These are phyloP conservation scores for Bellardia bayeri DNA, from an alignment of 2,888 invertebrate genomes.

Conservation along the genomic window DNA sequence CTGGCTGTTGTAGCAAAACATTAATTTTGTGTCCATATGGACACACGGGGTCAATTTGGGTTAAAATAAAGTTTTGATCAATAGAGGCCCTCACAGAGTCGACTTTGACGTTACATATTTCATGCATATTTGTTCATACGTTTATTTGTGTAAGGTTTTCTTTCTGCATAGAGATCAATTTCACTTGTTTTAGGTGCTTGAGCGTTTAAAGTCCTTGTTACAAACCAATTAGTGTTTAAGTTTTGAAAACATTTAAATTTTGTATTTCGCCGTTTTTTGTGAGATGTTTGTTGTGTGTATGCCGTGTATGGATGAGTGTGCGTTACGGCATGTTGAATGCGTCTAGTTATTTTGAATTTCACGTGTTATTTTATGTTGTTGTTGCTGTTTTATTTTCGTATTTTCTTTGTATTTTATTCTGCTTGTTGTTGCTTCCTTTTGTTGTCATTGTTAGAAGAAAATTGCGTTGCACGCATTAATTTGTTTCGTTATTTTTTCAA, in stretches of 20 bases:
- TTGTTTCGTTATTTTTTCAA: conserved; percentile 21
- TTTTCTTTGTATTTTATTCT: neutral
- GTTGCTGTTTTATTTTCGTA: neutral
- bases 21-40: no score
- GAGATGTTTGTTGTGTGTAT: neutral
- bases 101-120: neutral
- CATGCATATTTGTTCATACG: neutral
- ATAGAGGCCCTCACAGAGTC: neutral
- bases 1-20: no score
- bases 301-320: neutral
- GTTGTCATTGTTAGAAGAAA: conserved; percentile 47
- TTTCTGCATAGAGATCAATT: conserved; percentile 29
- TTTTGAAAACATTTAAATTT: conserved; percentile 44
- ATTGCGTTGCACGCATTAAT: conserved; percentile 60
- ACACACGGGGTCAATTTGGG: no score
- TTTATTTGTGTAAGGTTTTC: neutral
- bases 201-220: conserved; percentile 42
- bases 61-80: no score
- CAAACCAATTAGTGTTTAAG: conserved; percentile 62
- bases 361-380: conserved; percentile 51
- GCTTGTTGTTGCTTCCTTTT: conserved; percentile 24
- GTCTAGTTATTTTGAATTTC: conserved; percentile 64
- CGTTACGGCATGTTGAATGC: conserved; percentile 57
- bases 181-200: conserved; percentile 20
- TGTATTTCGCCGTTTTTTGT: neutral